These are phyloP conservation scores for Ondatra zibethicus DNA, from an alignment of 2,113 vertebrate species.

Conservation along the genomic window DNA sequence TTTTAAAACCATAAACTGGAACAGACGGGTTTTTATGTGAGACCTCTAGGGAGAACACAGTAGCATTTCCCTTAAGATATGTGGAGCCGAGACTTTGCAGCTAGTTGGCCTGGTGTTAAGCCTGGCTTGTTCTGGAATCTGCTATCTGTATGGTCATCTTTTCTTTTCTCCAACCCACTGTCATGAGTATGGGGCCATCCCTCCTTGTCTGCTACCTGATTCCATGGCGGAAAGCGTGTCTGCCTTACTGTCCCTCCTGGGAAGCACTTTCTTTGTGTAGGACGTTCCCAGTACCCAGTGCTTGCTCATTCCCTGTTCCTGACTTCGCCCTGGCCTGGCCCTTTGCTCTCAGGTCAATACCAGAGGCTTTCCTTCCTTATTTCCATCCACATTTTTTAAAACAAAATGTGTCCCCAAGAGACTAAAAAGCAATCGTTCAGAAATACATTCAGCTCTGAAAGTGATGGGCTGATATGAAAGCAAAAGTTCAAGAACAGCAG, in stretches of 20 bases:
- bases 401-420: background rate
- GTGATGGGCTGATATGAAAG: background rate
- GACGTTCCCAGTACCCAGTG: background rate
- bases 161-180: background rate
- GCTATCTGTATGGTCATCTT: background rate
- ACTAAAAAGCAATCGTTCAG: background rate
- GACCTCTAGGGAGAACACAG: slow-evolving; percentile 3
- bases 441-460: slow-evolving; percentile 50
- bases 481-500: background rate
- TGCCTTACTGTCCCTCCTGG: background rate
- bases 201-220: background rate
- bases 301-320: no score
- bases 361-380: background rate
- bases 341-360: background rate
- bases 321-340: background rate
- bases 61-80: slow-evolving; percentile 17
- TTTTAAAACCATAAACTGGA: slow-evolving; percentile 22
- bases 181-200: no score
- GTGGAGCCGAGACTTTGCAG: background rate
- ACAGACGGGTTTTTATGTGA: slow-evolving; percentile 60
- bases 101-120: background rate
- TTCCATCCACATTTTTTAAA: background rate
- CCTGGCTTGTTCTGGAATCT: background rate
- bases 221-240: background rate
- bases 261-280: background rate